Percentiles rank a stretch among this genome's conserved stretches.
Evolutionary conservation across 2,797 vertebrate species (phyloP).

Genomic region (Rhincodon typus): DNA sequence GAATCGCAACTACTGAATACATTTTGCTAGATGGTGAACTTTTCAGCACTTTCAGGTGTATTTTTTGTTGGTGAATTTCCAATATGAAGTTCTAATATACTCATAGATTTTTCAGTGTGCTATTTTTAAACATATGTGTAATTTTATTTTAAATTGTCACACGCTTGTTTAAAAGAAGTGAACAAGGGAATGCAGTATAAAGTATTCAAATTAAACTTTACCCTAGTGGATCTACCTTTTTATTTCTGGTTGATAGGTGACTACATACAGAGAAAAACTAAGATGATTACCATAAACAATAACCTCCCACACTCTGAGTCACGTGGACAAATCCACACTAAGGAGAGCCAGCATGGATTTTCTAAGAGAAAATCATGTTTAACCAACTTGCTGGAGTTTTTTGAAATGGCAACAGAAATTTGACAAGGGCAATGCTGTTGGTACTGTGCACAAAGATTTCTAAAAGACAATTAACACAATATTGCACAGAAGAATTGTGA

Average conservation of each 20-base stretch:
- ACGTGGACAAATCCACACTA: no score
- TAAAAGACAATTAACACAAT: no score
- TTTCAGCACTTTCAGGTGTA: neutral
- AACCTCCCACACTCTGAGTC: no score
- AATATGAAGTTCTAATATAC: neutral
- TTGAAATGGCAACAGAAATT: no score
- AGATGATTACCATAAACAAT: no score
- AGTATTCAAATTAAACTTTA: neutral
- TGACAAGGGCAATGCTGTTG: no score
- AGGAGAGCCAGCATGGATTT: no score
- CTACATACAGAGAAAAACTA: no score
- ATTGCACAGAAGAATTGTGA: no score
- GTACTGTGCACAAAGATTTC: no score
- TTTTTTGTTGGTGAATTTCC: neutral
- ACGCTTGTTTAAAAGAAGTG: neutral
- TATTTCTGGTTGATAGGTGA: neutral
- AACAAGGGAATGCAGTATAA: neutral
- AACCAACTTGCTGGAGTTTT: no score
- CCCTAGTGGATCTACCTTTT: neutral
- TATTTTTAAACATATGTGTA: neutral
- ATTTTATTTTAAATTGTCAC: neutral
- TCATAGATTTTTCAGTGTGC: neutral
- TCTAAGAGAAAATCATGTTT: no score
- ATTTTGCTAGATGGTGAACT: neutral
- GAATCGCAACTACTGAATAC: neutral